Base-by-base conservation (phyloP, 1,140 invertebrate species). In the Drosophila cardini region DNA sequence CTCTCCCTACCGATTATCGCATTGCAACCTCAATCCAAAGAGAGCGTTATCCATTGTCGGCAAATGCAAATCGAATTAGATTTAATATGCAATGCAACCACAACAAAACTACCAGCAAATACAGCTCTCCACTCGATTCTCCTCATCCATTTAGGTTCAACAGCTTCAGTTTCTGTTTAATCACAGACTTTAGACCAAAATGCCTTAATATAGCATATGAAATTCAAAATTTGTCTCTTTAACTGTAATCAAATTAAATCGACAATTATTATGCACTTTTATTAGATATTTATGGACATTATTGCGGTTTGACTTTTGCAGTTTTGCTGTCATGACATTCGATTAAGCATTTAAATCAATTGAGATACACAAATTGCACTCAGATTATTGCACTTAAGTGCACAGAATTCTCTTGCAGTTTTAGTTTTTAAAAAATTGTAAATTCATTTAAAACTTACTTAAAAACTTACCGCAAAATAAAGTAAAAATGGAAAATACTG, bases 51-150 rank as follows among this genome's bases (percentile, higher is more conserved):
- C 72, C 63, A 76, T 67, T 78, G 53, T 64, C 56, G 60, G 68
- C 70, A 67, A 87, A 86, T 87, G 75, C 68, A 86, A 86, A 86
- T 86, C 83, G 68, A 85, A 86, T 86, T 82, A 87, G 78, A 83
- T 86, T 86, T 86, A 86, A 86, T 86, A 89, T 86, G 80, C 84
- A 71, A 40, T 58, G 62, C 46, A 68, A 86, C 83, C 83, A 63
- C 83, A 86, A 79, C 65, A 72, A 72, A 86, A 82, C 83, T 76
- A 70, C 42, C 13, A 64, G 76, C 80, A 72, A 84, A 69, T 62
- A 84, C 46, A 15, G 1, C 13, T 4, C 43, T 9, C 11, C 21
- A 26, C 16, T 11, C 52, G 26, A 13, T 34, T 18, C 11, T 18
- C 11, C 72, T 21, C 18, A 26, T 26, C 21, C 21, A 26, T 26